phyloP scores from a whole-genome alignment of 2,113 vertebrate species.

The Cyanoramphus novaezelandiae region DNA sequence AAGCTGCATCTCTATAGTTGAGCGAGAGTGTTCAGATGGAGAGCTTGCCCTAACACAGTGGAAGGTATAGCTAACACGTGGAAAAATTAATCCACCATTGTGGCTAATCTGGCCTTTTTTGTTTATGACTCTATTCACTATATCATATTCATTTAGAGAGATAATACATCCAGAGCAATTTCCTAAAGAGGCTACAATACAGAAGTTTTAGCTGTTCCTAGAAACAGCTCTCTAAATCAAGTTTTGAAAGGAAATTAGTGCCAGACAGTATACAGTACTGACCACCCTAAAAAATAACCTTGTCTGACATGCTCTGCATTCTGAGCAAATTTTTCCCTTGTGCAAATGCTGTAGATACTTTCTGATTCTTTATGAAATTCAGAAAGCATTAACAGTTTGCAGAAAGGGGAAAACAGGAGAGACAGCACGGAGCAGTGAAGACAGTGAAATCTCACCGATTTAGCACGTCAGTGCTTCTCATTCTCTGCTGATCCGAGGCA shows the following conservation, averaged over 20 bases:
- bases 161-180: not conserved
- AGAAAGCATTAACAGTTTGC: not conserved
- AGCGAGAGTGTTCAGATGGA: accelerated
- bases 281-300: not conserved
- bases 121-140: not conserved
- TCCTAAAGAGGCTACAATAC: not conserved
- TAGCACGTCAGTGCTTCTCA: conserved; percentile 17
- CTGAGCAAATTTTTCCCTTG: not conserved
- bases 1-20: not conserved
- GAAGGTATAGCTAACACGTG: not conserved
- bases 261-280: not conserved
- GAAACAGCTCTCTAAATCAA: not conserved
- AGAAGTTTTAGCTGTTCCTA: not conserved
- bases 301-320: not conserved
- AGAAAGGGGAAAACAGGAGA: not conserved
- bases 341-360: not conserved
- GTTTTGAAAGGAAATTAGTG: not conserved
- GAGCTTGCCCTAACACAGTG: not conserved
- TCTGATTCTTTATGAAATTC: not conserved
- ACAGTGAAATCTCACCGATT: conserved; percentile 36
- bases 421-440: conserved; percentile 25
- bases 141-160: not conserved
- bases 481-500: conserved; percentile 35
- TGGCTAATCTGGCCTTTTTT: not conserved
- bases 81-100: not conserved